phyloP scores from a whole-genome alignment of 2,797 vertebrate species.

The Phoeniculus purpureus region DNA sequence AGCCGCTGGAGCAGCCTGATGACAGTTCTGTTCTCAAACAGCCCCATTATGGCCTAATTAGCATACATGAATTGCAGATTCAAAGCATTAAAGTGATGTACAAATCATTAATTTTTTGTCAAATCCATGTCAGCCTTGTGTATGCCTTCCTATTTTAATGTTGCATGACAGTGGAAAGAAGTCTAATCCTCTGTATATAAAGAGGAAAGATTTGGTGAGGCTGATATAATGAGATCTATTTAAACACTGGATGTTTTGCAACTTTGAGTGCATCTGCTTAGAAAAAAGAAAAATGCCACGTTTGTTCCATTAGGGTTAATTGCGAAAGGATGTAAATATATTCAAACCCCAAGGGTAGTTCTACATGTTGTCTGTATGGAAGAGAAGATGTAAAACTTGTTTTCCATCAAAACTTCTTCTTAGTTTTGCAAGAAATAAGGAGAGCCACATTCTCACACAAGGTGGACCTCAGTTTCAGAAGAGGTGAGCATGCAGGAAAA shows the following conservation, averaged over 20 bases:
- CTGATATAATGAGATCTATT: constrained; percentile 80
- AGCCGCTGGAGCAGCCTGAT: constrained; percentile 74
- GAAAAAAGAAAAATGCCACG: constrained; percentile 52
- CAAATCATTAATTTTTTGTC: constrained; percentile 88
- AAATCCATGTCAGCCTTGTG: constrained; percentile 82
- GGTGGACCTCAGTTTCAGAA: constrained; percentile 16
- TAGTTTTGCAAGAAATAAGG: constrained; percentile 48
- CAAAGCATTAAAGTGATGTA: constrained; percentile 84
- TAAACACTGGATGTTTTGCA: constrained; percentile 77
- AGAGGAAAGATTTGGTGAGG: constrained; percentile 75
- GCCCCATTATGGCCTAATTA: constrained; percentile 84
- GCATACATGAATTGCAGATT: constrained; percentile 87
- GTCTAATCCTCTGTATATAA: constrained; percentile 79
- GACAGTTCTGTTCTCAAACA: constrained; percentile 84
- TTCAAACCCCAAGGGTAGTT: constrained; percentile 74
- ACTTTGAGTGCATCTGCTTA: constrained; percentile 72
- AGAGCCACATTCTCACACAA: constrained; percentile 24
- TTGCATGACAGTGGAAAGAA: constrained; percentile 82
- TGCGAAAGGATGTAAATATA: constrained; percentile 78
- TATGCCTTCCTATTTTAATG: constrained; percentile 82
- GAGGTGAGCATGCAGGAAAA: background rate
- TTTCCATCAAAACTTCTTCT: constrained; percentile 70
- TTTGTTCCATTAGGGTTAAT: constrained; percentile 80
- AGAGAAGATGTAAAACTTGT: constrained; percentile 64
- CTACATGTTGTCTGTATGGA: constrained; percentile 72